Conservation (phyloP, 64 coral and sea anemone genomes). For the Montipora capricornis region DNA sequence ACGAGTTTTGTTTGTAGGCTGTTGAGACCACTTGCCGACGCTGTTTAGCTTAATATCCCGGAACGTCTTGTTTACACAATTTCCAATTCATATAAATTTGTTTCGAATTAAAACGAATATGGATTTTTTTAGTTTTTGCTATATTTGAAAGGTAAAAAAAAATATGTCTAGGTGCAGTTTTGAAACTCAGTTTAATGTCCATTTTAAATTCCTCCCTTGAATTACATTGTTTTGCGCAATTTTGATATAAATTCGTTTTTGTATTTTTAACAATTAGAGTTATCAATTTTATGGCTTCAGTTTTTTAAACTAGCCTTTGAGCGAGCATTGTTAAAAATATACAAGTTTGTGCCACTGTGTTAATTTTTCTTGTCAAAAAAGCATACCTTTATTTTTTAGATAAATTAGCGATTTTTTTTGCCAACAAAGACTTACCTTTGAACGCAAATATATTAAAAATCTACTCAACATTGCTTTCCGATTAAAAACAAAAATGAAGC, state of each 20-base stretch:
- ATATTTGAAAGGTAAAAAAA: neutral
- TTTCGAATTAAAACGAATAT: neutral
- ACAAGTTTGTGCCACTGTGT: too few relatives aligned
- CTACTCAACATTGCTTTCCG: neutral
- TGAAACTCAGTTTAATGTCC: too few relatives aligned
- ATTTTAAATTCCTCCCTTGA: too few relatives aligned
- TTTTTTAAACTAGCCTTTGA: too few relatives aligned
- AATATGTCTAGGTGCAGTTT: too few relatives aligned
- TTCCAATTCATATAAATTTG: neutral
- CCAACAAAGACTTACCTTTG: neutral
- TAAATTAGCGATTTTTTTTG: neutral
- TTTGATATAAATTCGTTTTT: too few relatives aligned
- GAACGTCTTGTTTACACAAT: neutral
- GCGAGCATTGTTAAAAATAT: too few relatives aligned
- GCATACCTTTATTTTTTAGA: neutral
- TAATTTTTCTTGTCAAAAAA: too few relatives aligned
- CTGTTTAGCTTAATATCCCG: neutral
- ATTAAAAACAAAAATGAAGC: conserved; percentile 1
- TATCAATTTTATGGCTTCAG: too few relatives aligned
- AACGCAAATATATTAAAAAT: neutral
- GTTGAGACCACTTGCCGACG: neutral
- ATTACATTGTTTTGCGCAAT: too few relatives aligned
- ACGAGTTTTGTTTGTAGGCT: neutral
- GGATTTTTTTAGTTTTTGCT: neutral
- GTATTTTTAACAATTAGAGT: too few relatives aligned